Base-by-base conservation (phyloP, 2,797 vertebrate genomes). In the Sebastes flavidus region DNA sequence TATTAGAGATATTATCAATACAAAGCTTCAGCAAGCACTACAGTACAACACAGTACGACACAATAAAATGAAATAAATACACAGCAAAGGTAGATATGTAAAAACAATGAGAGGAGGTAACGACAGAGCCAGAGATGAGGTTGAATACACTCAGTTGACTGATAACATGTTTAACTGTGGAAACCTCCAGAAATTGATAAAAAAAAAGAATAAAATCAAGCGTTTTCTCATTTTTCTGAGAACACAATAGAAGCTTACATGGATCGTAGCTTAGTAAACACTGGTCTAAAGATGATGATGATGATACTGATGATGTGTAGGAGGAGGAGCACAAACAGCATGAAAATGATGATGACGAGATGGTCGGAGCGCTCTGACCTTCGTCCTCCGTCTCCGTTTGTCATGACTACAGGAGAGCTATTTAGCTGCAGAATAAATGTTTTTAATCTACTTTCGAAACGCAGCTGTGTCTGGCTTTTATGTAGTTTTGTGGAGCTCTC, bases 391-490 rank as follows among this genome's bases (percentile, higher is more conserved):
- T 52, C 38, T 66, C 54, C 38, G 46, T 81, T 81, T 55, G 13
- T 75, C 59, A 30, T 29, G 54, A 69, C 61, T 56, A 73, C 54
- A 4, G 54, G 65, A 1, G 0, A 70, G 81, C 61, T 68, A 9
- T 77, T 88, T 70, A 92, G 77, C 71, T 30, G 67, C 79, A 80
- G 71, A 90, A 90, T 80, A 86, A 87, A 89, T 89, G 81, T 85
- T 82, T 88, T 87, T 78, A 18, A 89, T 90, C 88, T 82, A 61
- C 63, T 80, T 76, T 71, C 56, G 74, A 82, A 86, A 78, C 65
- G 14, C 12, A 14, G 27, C 65, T 58, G 29, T 72, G 78, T 70
- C 75, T 70, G 85, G 38, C 73, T 72, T 49, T 27, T 61, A 52
- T 6, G 5, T 38, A 38, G 38, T 78, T 78, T 75, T 67, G 68